Conservation (phyloP, 2,888 invertebrate genomes). For the Hypercompe scribonia region DNA sequence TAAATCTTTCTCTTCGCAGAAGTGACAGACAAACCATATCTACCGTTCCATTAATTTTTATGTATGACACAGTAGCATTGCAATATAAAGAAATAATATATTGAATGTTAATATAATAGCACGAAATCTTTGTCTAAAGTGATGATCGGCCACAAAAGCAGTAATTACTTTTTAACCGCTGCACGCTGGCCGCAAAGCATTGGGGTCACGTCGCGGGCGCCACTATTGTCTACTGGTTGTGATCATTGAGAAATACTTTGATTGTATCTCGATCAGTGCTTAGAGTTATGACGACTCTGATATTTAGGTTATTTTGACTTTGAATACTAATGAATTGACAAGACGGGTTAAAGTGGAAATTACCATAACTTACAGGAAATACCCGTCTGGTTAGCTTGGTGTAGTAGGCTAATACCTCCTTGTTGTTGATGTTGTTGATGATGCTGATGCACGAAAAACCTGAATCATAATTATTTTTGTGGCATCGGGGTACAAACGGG, state of each 20-base stretch:
- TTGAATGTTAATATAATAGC: conserved; percentile 16
- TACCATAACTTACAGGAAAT: background rate
- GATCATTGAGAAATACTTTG: conserved; percentile 46
- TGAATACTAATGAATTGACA: background rate
- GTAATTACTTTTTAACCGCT: conserved; percentile 54
- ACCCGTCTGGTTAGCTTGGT: too few relatives aligned
- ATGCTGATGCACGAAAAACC: too few relatives aligned
- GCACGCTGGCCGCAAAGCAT: conserved; percentile 51
- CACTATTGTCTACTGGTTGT: conserved; percentile 49
- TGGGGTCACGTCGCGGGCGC: conserved; percentile 46
- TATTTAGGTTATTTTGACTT: conserved; percentile 18
- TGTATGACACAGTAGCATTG: background rate
- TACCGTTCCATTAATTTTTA: too few relatives aligned
- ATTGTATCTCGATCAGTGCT: conserved; percentile 20
- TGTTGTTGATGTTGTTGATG: too few relatives aligned
- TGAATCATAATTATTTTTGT: too few relatives aligned
- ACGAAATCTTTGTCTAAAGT: conserved; percentile 38
- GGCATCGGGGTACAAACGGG: too few relatives aligned
- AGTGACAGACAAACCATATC: too few relatives aligned
- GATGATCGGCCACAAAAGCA: conserved; percentile 40
- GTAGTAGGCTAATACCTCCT: too few relatives aligned
- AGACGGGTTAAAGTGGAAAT: background rate
- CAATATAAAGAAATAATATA: background rate
- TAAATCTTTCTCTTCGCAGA: too few relatives aligned
- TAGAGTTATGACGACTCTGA: conserved; percentile 16